Conservation (phyloP, 2,113 vertebrate genomes). For the Epinephelus cyanopodus region DNA sequence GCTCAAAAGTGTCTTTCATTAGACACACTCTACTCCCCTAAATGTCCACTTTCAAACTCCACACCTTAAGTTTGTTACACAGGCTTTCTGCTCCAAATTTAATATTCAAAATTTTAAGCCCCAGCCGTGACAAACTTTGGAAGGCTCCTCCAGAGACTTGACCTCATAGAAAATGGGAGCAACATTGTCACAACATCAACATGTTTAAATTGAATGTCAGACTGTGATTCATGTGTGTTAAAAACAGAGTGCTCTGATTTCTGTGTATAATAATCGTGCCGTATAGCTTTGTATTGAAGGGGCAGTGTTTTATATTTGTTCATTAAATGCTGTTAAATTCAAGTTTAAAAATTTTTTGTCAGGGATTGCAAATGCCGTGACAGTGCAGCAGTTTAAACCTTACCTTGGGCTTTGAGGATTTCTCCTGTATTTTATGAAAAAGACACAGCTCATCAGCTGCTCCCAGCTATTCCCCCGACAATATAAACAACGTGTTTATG, state of each 20-base stretch:
- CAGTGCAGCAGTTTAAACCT: neutral
- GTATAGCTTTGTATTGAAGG: neutral
- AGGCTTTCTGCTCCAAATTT: neutral
- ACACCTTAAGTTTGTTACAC: neutral
- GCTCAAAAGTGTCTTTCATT: neutral
- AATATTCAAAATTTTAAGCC: neutral
- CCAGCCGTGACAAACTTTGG: neutral
- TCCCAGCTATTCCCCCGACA: too few species aligned
- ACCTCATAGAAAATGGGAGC: too few species aligned
- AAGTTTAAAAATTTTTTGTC: neutral
- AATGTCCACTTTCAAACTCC: neutral
- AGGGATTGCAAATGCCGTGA: neutral
- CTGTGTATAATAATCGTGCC: too few species aligned
- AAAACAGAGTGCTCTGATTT: neutral
- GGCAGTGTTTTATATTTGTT: neutral
- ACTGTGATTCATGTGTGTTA: too few species aligned
- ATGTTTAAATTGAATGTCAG: neutral
- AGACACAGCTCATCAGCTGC: neutral
- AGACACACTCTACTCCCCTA: neutral
- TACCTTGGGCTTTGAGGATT: neutral
- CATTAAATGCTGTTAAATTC: neutral
- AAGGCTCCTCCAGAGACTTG: neutral
- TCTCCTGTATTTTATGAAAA: neutral
- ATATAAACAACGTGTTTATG: neutral
- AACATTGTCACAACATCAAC: too few species aligned